Conservation (phyloP, 2,888 invertebrate species). For the Ernsta delagoae region DNA sequence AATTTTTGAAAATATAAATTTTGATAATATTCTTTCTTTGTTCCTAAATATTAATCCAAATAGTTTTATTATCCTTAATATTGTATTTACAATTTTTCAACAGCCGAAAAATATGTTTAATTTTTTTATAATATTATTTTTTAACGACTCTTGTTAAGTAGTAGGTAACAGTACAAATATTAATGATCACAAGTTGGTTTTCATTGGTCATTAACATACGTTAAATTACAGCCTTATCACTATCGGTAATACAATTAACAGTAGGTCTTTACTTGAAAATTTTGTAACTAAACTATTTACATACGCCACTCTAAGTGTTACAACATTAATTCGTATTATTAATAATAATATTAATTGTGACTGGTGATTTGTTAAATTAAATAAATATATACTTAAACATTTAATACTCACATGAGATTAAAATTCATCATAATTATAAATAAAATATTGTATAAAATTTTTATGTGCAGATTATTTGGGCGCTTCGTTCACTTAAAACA, state of each 20-base stretch:
- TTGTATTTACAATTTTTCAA: slow-evolving; percentile 85
- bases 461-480: slow-evolving; percentile 66
- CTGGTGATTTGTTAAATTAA: slow-evolving; percentile 18
- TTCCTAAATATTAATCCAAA: slow-evolving; percentile 86
- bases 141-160: slow-evolving; percentile 86
- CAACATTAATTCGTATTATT: slow-evolving; percentile 38
- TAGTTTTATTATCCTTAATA: slow-evolving; percentile 85
- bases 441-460: slow-evolving; percentile 16
- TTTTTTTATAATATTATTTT: slow-evolving; percentile 84
- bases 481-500: slow-evolving; percentile 64
- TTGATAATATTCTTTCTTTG: slow-evolving; percentile 84
- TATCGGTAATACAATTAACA: slow-evolving; percentile 79
- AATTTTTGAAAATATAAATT: slow-evolving; percentile 86
- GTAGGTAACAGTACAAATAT: slow-evolving; percentile 86
- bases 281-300: slow-evolving; percentile 71
- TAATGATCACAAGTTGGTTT: slow-evolving; percentile 86
- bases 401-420: slow-evolving; percentile 15
- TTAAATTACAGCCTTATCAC: slow-evolving; percentile 81
- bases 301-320: slow-evolving; percentile 43
- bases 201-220: slow-evolving; percentile 86
- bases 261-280: slow-evolving; percentile 73
- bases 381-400: slow-evolving; percentile 17
- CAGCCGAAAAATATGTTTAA: slow-evolving; percentile 85
- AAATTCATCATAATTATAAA: slow-evolving; percentile 11
- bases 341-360: slow-evolving; percentile 36